Conservation (phyloP, 2,888 invertebrate genomes). For the Crematogaster levior region DNA sequence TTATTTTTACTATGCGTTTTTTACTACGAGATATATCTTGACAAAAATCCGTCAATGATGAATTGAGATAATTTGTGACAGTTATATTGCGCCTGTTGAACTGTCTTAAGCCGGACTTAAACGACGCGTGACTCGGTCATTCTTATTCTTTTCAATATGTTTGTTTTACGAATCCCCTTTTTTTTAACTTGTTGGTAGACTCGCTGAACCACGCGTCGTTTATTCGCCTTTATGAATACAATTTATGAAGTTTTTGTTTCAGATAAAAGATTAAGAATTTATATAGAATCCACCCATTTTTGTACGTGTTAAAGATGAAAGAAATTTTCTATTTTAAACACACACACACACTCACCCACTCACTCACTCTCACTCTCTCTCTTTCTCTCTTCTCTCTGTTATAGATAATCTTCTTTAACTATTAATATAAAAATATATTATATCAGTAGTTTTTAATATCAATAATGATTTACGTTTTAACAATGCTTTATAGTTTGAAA, state of each 20-base stretch:
- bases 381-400: too few species aligned
- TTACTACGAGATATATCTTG: not conserved
- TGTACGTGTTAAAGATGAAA: not conserved
- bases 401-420: too few species aligned
- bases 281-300: not conserved
- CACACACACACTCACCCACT: too few species aligned
- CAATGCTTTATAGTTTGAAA: not conserved
- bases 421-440: not conserved
- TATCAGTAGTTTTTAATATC: not conserved
- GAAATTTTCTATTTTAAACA: too few species aligned
- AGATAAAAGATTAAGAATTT: not conserved
- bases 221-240: too few species aligned
- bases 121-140: too few species aligned
- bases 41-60: not conserved
- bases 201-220: too few species aligned
- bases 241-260: not conserved
- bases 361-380: too few species aligned
- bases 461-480: not conserved
- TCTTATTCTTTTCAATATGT: too few species aligned
- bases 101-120: too few species aligned
- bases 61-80: not conserved
- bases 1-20: slow-evolving; percentile 4
- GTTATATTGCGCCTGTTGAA: not conserved
- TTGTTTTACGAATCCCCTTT: too few species aligned
- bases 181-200: too few species aligned